Conservation (phyloP, 1,140 invertebrate genomes). For the Eueides isabella region DNA sequence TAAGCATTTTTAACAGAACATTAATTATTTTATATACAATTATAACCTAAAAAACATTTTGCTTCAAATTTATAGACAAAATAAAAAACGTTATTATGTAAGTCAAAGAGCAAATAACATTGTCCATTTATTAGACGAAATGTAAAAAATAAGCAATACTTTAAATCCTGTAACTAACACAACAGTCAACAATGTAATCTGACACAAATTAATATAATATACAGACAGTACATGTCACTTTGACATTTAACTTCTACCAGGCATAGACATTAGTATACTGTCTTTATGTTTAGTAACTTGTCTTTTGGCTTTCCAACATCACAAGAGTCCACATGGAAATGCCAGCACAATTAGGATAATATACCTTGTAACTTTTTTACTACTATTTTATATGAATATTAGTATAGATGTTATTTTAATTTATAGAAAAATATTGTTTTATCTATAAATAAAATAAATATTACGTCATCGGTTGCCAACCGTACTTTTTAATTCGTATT, state of each 20-base stretch:
- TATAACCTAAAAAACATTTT: conserved; percentile 2
- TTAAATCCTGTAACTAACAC: background rate
- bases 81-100: background rate
- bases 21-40: background rate
- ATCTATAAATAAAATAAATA: too few species aligned
- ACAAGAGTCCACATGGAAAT: too few species aligned
- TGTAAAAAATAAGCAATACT: background rate
- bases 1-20: conserved; percentile 30
- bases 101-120: background rate
- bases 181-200: background rate
- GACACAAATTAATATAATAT: background rate
- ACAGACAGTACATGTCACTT: background rate
- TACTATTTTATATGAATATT: too few species aligned
- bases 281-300: background rate
- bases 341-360: too few species aligned
- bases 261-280: background rate
- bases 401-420: too few species aligned
- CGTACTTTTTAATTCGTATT: too few species aligned
- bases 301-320: background rate
- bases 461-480: too few species aligned
- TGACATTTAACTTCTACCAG: background rate
- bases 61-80: background rate
- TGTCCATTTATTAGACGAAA: background rate
- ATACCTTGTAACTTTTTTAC: too few species aligned
- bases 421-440: too few species aligned